Evolutionary conservation across 2,888 invertebrate genomes (phyloP), one percentile per base, ranked within the genome.

Genomic region (Sturmia bella): DNA sequence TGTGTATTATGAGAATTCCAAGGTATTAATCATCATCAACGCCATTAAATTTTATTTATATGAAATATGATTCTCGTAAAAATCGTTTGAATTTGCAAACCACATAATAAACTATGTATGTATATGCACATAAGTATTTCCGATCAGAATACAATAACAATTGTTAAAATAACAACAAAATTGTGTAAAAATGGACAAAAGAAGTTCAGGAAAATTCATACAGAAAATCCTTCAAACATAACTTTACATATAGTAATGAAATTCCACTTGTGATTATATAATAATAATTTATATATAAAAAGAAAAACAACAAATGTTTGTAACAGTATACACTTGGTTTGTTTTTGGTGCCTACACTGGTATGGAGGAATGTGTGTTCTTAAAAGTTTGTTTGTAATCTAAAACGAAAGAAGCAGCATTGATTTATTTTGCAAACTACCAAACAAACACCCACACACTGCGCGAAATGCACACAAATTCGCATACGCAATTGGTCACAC

Each of bases 221-320:
- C 32, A 37, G 21, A 15, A 63, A 63, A 64, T 45, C 61, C 61
- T 69, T 37, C 43, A 41, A 63, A 32, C 45, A 73, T 45, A 39
- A 21, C 11, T 75, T 50, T 59, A 41, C 21, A 13, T 76, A 43
- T 3, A 21, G 21, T n/a, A 21, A 32, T 19, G 61, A 50, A 54
- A 69, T 45, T 61, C 24, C 54, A 63, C 17, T 59, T 66, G n/a
- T 37, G 48, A 70, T 76, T 81, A 81, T 81, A 81, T 81, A 81
- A 81, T 73, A 32, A 21, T n/a, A 75, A 66, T 32, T n/a, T n/a
- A n/a, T n/a, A n/a, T n/a, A 27, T 19, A n/a, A 15, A 48, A 17
- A 63, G n/a, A 52, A 61, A 15, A 61, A 39, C 15, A 19, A 69
- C 4, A 3, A 32, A 32, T 7, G 32, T 39, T 9, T 57, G 68